Conservation (phyloP, 2,113 vertebrate species). For the Aegotheles bennettii region DNA sequence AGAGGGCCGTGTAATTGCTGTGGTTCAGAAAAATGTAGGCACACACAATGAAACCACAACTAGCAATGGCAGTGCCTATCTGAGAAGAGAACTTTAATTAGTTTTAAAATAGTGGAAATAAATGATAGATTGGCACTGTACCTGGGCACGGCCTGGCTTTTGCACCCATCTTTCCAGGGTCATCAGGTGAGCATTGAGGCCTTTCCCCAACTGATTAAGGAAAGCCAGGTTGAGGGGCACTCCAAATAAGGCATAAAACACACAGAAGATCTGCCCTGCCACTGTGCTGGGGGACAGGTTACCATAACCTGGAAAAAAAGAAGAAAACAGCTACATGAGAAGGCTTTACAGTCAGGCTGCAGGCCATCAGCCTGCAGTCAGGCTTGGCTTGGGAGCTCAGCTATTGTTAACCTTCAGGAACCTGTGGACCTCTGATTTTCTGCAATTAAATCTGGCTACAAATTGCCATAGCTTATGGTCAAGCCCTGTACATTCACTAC, state of each 20-base stretch:
- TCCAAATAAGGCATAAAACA: conserved; percentile 89
- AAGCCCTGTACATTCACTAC: background rate
- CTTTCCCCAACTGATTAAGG: conserved; percentile 86
- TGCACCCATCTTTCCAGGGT: conserved; percentile 78
- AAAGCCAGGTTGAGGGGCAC: conserved; percentile 89
- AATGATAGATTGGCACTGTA: conserved; percentile 42
- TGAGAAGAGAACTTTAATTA: background rate
- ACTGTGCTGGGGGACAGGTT: conserved; percentile 89
- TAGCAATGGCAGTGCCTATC: background rate
- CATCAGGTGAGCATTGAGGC: conserved; percentile 76
- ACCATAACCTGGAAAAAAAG: conserved; percentile 79
- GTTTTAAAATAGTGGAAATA: background rate
- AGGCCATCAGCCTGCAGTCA: no score
- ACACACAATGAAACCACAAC: background rate
- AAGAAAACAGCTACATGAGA: background rate
- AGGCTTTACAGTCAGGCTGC: background rate
- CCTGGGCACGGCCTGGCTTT: conserved; percentile 78
- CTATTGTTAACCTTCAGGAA: background rate
- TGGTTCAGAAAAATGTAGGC: background rate
- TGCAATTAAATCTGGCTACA: background rate
- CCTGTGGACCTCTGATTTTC: background rate
- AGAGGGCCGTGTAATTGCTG: background rate
- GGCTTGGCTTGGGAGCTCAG: background rate
- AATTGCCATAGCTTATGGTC: background rate
- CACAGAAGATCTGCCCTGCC: conserved; percentile 88